Conservation (phyloP, 1,140 invertebrate genomes). For the Drosophila lowei region DNA sequence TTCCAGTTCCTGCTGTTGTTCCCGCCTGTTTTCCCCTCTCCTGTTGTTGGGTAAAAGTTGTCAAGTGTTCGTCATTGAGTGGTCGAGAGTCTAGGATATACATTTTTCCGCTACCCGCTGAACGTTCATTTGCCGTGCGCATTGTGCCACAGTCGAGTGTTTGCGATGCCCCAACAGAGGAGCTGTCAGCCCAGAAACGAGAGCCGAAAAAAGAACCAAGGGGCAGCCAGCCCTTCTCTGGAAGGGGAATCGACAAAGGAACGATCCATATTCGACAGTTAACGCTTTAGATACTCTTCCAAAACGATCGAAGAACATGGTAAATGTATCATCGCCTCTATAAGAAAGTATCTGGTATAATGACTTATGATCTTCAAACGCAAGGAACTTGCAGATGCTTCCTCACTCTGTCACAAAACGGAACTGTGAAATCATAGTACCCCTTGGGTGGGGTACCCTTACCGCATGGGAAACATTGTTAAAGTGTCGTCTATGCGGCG, state of each 20-base stretch:
- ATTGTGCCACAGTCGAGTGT: conserved; percentile 72
- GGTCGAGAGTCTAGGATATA: conserved; percentile 32
- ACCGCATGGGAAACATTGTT: conserved; percentile 48
- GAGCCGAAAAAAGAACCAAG: conserved; percentile 28
- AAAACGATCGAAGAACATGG: no score
- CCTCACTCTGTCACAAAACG: no score
- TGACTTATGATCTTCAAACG: no score
- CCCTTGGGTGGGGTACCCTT: no score
- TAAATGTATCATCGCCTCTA: no score
- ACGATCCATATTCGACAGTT: no score
- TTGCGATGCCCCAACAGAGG: conserved; percentile 65
- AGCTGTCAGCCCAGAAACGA: conserved; percentile 60
- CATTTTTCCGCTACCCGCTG: conserved; percentile 15
- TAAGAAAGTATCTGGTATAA: no score
- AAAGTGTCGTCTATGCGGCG: conserved; percentile 71
- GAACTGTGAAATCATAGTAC: conserved; percentile 6
- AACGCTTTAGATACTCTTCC: no score
- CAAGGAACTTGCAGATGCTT: no score
- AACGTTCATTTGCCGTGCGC: conserved; percentile 61
- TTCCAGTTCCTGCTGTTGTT: conserved; percentile 7
- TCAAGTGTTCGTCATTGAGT: conserved; percentile 56
- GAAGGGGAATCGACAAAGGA: conserved; percentile 8
- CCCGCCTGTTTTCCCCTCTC: conserved; percentile 3
- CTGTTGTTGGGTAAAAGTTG: conserved; percentile 33
- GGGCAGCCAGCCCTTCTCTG: not conserved